These are phyloP conservation scores for Porphyrio hochstetteri DNA, from an alignment of 2,113 vertebrate species.

Conservation along the genomic window DNA sequence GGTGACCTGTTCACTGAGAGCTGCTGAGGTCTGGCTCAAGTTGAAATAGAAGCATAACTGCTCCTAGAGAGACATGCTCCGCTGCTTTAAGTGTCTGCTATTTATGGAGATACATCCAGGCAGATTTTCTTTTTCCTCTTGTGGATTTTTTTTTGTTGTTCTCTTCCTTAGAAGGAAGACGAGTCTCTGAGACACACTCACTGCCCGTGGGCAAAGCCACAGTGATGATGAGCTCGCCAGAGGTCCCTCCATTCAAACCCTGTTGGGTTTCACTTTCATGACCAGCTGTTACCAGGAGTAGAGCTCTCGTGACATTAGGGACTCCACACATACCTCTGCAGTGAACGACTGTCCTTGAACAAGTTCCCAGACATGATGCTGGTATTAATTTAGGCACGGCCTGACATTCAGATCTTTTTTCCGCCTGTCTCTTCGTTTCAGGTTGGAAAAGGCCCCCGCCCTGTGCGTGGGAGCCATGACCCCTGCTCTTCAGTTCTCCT, in stretches of 20 bases:
- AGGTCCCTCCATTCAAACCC: not conserved
- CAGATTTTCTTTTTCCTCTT: not conserved
- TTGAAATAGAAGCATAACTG: not conserved
- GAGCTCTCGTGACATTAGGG: not conserved
- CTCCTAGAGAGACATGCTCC: not conserved
- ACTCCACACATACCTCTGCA: not conserved
- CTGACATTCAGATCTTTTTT: not conserved
- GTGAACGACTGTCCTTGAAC: not conserved
- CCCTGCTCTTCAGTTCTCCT: not conserved
- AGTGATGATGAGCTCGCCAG: not conserved
- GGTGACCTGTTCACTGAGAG: not conserved
- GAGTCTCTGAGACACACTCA: not conserved
- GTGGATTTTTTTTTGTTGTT: not conserved
- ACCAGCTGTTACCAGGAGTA: not conserved
- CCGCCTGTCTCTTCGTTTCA: not conserved
- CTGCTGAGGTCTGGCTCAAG: not conserved
- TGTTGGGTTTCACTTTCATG: not conserved
- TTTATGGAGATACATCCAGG: not conserved
- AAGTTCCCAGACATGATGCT: not conserved
- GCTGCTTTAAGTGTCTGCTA: not conserved
- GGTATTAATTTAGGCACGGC: not conserved
- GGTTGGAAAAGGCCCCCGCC: fast-evolving
- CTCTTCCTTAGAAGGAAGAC: not conserved
- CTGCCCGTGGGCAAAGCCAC: not conserved
- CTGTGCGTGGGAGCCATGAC: fast-evolving